Conservation (phyloP, 2,113 vertebrate genomes). For the Microtus oregoni region DNA sequence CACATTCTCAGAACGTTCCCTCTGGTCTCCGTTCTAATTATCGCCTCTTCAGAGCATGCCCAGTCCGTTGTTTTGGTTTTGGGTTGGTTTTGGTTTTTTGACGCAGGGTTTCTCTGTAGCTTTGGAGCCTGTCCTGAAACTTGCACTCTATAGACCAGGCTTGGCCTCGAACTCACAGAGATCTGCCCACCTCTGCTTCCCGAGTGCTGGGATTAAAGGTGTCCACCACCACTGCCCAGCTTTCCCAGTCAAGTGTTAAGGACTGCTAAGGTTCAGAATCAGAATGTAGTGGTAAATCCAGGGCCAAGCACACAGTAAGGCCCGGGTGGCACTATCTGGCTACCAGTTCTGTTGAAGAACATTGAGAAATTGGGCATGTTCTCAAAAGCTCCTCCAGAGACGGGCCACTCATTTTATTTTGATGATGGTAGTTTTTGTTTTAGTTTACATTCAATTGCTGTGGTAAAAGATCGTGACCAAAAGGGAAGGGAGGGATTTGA, state of each 20-base stretch:
- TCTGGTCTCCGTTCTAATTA: conserved; percentile 46
- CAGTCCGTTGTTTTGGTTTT: not conserved
- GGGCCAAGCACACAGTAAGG: not conserved
- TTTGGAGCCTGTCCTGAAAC: too few species aligned
- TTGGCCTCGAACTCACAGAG: too few species aligned
- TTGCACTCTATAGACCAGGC: too few species aligned
- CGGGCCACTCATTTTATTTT: not conserved
- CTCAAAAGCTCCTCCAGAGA: conserved; percentile 51
- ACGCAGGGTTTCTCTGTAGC: too few species aligned
- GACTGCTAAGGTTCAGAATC: not conserved
- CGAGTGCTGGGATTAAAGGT: too few species aligned
- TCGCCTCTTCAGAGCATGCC: not conserved
- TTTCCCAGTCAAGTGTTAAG: conserved; percentile 40
- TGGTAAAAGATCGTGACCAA: not conserved
- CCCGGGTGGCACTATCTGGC: not conserved
- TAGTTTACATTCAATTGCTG: not conserved
- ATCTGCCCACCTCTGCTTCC: too few species aligned
- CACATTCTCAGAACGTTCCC: conserved; percentile 34
- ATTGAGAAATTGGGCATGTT: not conserved
- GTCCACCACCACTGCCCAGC: too few species aligned
- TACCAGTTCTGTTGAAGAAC: not conserved
- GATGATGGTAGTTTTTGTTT: not conserved
- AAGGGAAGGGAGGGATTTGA: not conserved
- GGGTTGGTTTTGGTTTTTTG: too few species aligned
- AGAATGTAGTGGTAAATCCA: conserved; percentile 40